Evolutionary conservation across 1,140 invertebrate species (phyloP), one percentile per base, ranked within the genome.

Genomic region (Grapholita molesta): DNA sequence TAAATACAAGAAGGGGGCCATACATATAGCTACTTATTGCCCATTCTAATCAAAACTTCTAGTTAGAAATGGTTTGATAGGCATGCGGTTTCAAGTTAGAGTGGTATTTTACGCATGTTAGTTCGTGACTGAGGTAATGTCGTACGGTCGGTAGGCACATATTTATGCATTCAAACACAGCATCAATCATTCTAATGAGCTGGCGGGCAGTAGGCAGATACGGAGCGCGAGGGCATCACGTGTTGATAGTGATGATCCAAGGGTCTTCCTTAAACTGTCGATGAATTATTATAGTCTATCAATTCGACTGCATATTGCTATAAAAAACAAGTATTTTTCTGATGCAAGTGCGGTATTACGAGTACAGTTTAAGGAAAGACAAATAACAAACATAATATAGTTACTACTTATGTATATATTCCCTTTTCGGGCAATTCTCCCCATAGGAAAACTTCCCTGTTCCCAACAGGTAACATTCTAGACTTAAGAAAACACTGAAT

Each of bases 131-230:
- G 65, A 70, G 66, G 75, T 75, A 74, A 79, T 79, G 77, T 69
- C 65, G 70, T 75, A 79, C 75, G 73, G 57, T 85, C 73, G 75
- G 76, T 80, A 83, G 77, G 76, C 84, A 77, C 79, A 83, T 86
- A 88, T 85, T 88, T 89, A 86, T 88, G 79, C 84, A 82, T 80
- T 79, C 80, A 86, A 84, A 86, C 82, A 83, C 72, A 74, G 79
- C 80, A 90, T 90, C 88, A 86, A 90, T 90, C 88, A 90, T 89
- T 86, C 85, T 90, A 89, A 90, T 90, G 88, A 90, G 84, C 79
- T 74, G 8, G 73, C 71, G 67, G 77, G 69, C 77, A 70, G 84
- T 84, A 81, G 75, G 79, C 75, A 72, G 78, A 74, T 73, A 81
- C 74, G 68, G 72, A 69, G 78, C 77, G 72, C 72, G 72, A 81